Evolutionary conservation across 2,797 vertebrate species (phyloP), one percentile per base, ranked within the genome.

Genomic region (Morus bassanus): DNA sequence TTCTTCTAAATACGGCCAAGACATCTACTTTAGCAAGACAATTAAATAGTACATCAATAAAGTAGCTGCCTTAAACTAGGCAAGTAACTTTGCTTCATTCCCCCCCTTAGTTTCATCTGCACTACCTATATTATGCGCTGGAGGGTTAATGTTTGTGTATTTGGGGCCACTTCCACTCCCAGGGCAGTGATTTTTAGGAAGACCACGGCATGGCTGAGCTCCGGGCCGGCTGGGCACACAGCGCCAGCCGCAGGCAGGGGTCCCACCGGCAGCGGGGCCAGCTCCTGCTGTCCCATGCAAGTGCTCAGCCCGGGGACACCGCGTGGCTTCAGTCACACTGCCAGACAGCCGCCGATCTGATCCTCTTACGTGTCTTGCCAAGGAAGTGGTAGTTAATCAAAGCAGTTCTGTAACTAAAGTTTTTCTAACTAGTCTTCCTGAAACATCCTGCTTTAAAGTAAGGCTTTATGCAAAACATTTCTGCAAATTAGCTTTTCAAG

Each of bases 171-270:
- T 67, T 73, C 33, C 46, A 33, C 31, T 33, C 51, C 68, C 37
- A 39, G 33, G 25, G 33, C 46, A 6, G 60, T 6, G 69, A 39
- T 60, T 70, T 70, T 64, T 23, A 35, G 70, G 48, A 53, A 25
- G 46, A 13, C 27, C 18, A 23, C 0, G 0, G 41, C n/a, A 37
- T 2, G 2, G 70, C 25, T 5, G 21, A 60, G 50, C 43, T 27
- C 14, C 5, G 8, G 45, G 43, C 53, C 33, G 24, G 45, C 46
- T 13, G 33, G 46, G 18, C 46, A 24, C 31, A 17, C 56, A 23
- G 56, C 13, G 76, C 50, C 21, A 2, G 31, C 59, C 37, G 2
- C 31, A 8, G 23, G 24, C 33, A 11, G 23, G 25, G 13, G 27
- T 19, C n/a, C 78, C 7, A 11, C 43, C 27, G 23, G 53, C 33